Conservation (phyloP, 2,888 invertebrate genomes). For the Drosophila suboccidentalis region DNA sequence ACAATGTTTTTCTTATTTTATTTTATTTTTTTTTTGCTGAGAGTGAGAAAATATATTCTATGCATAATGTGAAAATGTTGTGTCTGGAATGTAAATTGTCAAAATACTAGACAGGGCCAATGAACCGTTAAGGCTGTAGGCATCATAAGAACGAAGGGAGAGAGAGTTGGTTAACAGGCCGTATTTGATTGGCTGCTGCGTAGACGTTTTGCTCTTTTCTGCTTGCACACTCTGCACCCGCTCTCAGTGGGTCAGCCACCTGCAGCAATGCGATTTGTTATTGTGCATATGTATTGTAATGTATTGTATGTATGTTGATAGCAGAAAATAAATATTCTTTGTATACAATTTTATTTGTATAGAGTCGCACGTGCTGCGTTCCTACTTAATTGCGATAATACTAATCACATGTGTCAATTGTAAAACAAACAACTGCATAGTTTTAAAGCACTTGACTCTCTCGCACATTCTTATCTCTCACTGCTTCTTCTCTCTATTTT, state of each 20-base stretch:
- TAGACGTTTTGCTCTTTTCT: conserved; percentile 20
- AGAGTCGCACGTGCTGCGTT: conserved; percentile 45
- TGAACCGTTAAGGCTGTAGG: conserved; percentile 39
- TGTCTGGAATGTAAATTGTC: conserved; percentile 40
- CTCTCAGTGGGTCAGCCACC: conserved; percentile 57
- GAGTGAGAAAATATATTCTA: conserved; percentile 8
- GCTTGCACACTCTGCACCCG: conserved; percentile 11
- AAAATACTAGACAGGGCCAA: conserved; percentile 50
- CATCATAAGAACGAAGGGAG: not conserved
- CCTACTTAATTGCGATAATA: conserved; percentile 29
- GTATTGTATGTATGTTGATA: conserved; percentile 6
- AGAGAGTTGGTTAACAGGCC: conserved; percentile 20
- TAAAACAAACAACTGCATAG: conserved; percentile 14
- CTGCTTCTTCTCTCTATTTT: not conserved
- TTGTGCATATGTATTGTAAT: conserved; percentile 3
- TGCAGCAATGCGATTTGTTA: conserved; percentile 42
- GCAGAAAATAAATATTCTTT: conserved; percentile 1
- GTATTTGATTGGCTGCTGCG: conserved; percentile 50
- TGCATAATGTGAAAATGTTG: conserved; percentile 27
- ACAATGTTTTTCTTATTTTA: conserved; percentile 1
- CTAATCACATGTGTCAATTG: conserved; percentile 33
- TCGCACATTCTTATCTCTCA: not conserved
- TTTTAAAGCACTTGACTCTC: not conserved
- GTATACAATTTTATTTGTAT: not conserved
- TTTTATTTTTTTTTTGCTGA: not conserved